Conservation (phyloP, 2,888 invertebrate species). For the Drosophila buzzatii region DNA sequence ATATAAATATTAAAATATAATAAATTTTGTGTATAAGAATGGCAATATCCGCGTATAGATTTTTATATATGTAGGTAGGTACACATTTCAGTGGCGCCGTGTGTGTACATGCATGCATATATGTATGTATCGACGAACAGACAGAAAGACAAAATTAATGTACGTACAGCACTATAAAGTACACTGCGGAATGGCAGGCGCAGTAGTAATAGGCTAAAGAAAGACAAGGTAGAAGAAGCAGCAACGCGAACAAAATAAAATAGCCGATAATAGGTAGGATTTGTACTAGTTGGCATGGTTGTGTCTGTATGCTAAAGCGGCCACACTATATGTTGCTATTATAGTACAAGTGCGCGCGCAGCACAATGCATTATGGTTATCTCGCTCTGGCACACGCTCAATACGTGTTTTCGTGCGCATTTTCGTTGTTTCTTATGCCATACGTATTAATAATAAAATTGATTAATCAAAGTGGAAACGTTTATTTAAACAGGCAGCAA, state of each 20-base stretch:
- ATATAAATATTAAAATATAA: slow-evolving; percentile 27
- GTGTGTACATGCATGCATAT: slow-evolving; percentile 65
- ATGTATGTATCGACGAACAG: slow-evolving; percentile 67
- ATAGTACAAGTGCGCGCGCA: slow-evolving; percentile 48
- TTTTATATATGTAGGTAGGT: slow-evolving; percentile 60
- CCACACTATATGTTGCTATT: slow-evolving; percentile 56
- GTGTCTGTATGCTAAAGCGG: slow-evolving; percentile 50
- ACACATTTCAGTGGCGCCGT: slow-evolving; percentile 62
- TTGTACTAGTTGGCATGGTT: slow-evolving; percentile 64
- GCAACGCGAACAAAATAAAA: slow-evolving; percentile 72
- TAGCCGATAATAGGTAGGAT: slow-evolving; percentile 73
- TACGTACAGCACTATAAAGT: slow-evolving; percentile 75
- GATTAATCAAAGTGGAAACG: slow-evolving; percentile 74
- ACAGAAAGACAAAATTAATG: slow-evolving; percentile 64
- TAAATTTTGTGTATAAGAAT: slow-evolving; percentile 69
- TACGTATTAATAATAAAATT: slow-evolving; percentile 80
- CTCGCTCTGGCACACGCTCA: slow-evolving; percentile 56
- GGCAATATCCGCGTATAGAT: slow-evolving; percentile 70
- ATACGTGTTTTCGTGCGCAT: slow-evolving; percentile 61
- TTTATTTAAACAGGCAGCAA: slow-evolving; percentile 65
- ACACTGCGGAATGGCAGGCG: slow-evolving; percentile 70
- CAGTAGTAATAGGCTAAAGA: slow-evolving; percentile 75
- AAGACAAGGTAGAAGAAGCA: slow-evolving; percentile 70
- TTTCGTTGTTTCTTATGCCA: slow-evolving; percentile 64
- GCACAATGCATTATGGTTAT: slow-evolving; percentile 17